Conservation (phyloP, 1,140 invertebrate species). For the Ips nitidus region DNA sequence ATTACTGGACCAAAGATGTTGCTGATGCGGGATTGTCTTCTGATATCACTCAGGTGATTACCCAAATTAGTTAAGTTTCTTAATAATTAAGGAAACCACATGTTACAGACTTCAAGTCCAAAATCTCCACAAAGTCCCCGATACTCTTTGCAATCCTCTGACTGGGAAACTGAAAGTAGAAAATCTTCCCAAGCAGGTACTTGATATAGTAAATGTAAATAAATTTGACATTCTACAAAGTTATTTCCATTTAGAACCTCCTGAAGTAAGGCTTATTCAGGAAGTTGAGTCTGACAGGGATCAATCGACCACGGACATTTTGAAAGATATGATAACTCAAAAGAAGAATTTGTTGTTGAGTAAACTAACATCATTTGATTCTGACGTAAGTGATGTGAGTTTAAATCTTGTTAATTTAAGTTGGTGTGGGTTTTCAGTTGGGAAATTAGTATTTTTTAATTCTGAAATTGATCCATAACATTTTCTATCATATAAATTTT, state of each 20-base stretch:
- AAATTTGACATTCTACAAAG: not conserved
- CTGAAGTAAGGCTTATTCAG: conserved; percentile 54
- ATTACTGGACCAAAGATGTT: conserved; percentile 93
- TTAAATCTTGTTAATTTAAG: no score
- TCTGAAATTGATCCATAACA: not conserved
- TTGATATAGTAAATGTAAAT: not conserved
- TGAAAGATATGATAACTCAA: conserved; percentile 84
- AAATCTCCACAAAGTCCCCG: conserved; percentile 63
- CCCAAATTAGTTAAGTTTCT: not conserved
- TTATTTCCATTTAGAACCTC: conserved; percentile 47
- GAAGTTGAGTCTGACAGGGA: conserved; percentile 54
- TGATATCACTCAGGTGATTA: conserved; percentile 46
- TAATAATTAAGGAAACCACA: not conserved
- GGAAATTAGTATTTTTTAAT: not conserved
- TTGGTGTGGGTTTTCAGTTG: not conserved
- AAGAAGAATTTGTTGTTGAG: conserved; percentile 84
- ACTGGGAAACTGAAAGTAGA: conserved; percentile 53
- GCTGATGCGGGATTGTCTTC: conserved; percentile 53
- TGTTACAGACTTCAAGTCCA: conserved; percentile 53
- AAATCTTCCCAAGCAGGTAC: conserved; percentile 58
- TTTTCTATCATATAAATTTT: not conserved
- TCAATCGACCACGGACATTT: conserved; percentile 79
- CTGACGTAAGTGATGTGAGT: conserved; percentile 67
- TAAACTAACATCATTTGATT: conserved; percentile 85
- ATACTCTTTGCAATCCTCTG: conserved; percentile 56